Evolutionary conservation across 2,888 invertebrate genomes (phyloP).

Genomic region (Drosophila barbarae): DNA sequence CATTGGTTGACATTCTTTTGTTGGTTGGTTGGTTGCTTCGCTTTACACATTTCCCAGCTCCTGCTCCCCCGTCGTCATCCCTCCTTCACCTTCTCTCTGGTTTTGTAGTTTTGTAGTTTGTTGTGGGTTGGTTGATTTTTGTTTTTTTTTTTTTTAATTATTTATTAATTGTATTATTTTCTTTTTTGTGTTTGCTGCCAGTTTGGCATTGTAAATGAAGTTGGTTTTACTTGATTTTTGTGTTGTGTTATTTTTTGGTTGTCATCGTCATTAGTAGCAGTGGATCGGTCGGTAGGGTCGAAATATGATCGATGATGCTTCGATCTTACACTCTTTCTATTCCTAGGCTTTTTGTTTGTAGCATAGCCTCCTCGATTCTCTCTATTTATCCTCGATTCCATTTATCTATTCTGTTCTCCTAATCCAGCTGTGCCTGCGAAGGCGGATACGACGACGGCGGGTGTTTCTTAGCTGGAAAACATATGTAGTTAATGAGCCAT

Average conservation of each 20-base stretch:
- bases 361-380: conserved; percentile 22
- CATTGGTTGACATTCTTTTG: conserved; percentile 75
- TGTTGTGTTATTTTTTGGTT: conserved; percentile 23
- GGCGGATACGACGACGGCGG: conserved; percentile 7
- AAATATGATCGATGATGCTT: conserved; percentile 25
- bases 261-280: conserved; percentile 43
- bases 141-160: conserved; percentile 1
- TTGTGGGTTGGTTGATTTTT: conserved; percentile 66
- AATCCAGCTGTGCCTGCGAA: conserved; percentile 11
- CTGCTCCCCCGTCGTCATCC: conserved; percentile 2
- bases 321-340: conserved; percentile 17
- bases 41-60: conserved; percentile 50
- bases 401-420: not conserved
- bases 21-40: conserved; percentile 74
- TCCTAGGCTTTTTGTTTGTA: not conserved
- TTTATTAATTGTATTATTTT: conserved; percentile 28
- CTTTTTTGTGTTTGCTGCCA: conserved; percentile 14
- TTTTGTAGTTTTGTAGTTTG: conserved; percentile 33
- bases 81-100: conserved; percentile 17
- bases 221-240: conserved; percentile 47
- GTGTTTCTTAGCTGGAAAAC: conserved; percentile 3
- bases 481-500: not conserved
- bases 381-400: conserved; percentile 1
- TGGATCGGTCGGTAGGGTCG: conserved; percentile 41
- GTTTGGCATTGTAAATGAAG: conserved; percentile 46